phyloP scores from a whole-genome alignment of 2,797 vertebrate species.

The Thunnus albacares region DNA sequence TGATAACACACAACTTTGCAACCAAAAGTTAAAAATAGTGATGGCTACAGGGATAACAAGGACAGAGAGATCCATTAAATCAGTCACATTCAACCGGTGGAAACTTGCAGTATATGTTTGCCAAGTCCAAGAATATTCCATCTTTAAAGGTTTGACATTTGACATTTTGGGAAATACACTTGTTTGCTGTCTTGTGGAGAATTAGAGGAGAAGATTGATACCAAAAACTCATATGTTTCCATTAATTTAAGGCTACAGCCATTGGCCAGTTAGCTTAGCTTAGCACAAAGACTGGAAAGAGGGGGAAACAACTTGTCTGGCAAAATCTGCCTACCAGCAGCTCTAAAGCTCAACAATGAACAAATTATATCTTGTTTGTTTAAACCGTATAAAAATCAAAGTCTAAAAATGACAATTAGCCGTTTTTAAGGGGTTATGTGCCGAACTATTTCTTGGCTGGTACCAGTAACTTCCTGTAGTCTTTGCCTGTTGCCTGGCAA shows the following conservation, averaged over 20 bases:
- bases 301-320: background rate
- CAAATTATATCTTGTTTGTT: too few relatives aligned
- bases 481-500: constrained; percentile 6
- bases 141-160: too few relatives aligned
- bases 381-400: too few relatives aligned
- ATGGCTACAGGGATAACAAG: background rate
- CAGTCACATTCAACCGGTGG: background rate
- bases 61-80: background rate
- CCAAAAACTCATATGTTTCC: too few relatives aligned
- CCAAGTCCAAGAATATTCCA: too few relatives aligned
- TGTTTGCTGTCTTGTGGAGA: background rate
- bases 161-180: too few relatives aligned
- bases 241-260: background rate
- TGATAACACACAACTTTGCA: background rate
- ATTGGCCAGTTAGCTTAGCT: background rate
- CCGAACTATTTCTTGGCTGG: background rate
- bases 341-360: too few relatives aligned
- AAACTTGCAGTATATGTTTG: too few relatives aligned
- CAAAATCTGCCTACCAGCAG: background rate
- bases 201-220: background rate
- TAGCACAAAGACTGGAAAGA: background rate
- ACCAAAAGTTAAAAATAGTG: background rate
- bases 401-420: too few relatives aligned
- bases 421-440: too few relatives aligned
- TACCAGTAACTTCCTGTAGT: background rate